Base-by-base conservation (phyloP, 2,113 vertebrate species). In the Chlorodrepanis virens region DNA sequence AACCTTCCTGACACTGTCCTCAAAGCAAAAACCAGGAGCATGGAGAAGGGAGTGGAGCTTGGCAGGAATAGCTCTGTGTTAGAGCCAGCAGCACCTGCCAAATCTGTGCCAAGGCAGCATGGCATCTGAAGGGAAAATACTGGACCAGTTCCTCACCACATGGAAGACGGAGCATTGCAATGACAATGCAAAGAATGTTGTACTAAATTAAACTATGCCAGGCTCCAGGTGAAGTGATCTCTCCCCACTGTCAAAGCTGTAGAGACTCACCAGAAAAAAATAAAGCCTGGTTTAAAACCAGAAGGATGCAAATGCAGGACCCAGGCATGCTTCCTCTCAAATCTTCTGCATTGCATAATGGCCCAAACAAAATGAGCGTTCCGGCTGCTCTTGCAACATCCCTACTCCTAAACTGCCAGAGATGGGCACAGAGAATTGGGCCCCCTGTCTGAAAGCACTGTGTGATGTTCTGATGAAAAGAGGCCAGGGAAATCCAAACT, bases 71-170 rank as follows among this genome's bases (percentile, higher is more conserved):
- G 84, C 29, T 45, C 28, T 78, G 64, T 16, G 15, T 37, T 3
- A 20, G 33, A 80, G 45, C 63, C 18, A 35, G 9, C 71, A 69
- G 77, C 77, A 76, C 37, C 67, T 57, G 40, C 64, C 4, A 20
- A 10, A 39, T 28, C 39, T 12, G 70, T 2, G 4, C 63, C 4
- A 9, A 1, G 7, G 35, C 27, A 9, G 21, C 39, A 6, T 1
- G 0, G 59, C 71, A 59, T 24, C 81, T 3, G 4, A 44, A 1
- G 5, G 56, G 69, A 61, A 39, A 89, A 65, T 0, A 52, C 64
- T 42, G 85, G 45, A 35, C 45, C 0, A 2, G 52, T 27, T 86
- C 83, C 77, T 74, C 3, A 1, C 69, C 40, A 61, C 45, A 44
- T 49, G 61, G 49, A 23, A 87, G 57, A 64, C 0, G 40, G 45